A percentile compares a stretch with the other conserved stretches of the same genome.
Evolutionary conservation across 2,888 invertebrate genomes (phyloP).

Genomic region (Cheilosia soror): DNA sequence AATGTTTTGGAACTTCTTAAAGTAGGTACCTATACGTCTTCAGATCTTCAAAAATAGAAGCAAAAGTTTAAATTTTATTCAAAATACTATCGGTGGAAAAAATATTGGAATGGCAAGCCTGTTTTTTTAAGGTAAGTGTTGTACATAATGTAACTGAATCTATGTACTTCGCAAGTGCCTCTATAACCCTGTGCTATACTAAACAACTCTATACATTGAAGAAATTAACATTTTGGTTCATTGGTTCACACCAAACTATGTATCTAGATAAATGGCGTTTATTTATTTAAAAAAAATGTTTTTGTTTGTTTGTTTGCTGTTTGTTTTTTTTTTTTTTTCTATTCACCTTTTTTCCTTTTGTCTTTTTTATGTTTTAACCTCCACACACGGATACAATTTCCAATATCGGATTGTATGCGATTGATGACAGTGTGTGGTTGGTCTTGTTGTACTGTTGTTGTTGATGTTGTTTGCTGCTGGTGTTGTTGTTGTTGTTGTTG

Average conservation of each 20-base stretch:
- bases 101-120: too few species aligned
- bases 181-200: neutral
- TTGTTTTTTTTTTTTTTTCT: constrained; percentile 26
- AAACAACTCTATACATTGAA: neutral
- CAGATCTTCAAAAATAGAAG: too few species aligned
- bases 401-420: constrained; percentile 74
- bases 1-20: too few species aligned
- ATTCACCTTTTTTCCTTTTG: constrained; percentile 75
- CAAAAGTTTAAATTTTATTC: too few species aligned
- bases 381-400: constrained; percentile 75
- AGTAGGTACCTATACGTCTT: too few species aligned
- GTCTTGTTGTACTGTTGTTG: constrained; percentile 48
- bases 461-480: constrained; percentile 29
- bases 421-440: constrained; percentile 73
- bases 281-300: neutral
- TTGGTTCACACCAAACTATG: neutral
- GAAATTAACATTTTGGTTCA: neutral
- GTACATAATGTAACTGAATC: too few species aligned
- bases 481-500: constrained; percentile 14
- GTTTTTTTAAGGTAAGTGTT: too few species aligned
- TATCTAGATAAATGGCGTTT: neutral
- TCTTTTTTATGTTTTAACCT: constrained; percentile 75
- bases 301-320: constrained; percentile 14
- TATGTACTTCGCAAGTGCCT: too few species aligned
- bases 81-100: too few species aligned